Conservation (phyloP, 2,797 vertebrate genomes). For the Lepus townsendii region DNA sequence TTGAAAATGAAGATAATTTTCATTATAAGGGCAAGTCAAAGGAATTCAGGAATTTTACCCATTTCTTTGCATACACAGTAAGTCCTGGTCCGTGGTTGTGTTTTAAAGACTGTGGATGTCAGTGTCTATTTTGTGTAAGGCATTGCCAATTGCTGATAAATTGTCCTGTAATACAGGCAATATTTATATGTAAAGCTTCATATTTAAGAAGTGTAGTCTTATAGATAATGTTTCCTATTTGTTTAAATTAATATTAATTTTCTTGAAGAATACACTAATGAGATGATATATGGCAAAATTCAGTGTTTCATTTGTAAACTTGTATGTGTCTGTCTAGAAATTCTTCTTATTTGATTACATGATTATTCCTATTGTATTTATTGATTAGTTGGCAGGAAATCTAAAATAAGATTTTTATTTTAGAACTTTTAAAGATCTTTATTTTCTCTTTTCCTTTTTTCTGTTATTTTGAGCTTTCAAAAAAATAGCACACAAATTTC, state of each 20-base stretch:
- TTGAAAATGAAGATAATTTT: conserved; percentile 34
- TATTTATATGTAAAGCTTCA: conserved; percentile 42
- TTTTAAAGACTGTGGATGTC: not conserved
- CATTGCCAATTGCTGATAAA: conserved; percentile 1
- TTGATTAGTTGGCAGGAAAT: conserved; percentile 45
- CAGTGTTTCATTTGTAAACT: not conserved
- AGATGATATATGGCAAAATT: conserved; percentile 22
- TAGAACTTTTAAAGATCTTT: not conserved
- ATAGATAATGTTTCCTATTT: not conserved
- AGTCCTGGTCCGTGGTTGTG: not conserved
- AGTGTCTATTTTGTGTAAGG: conserved; percentile 58
- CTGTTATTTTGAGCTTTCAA: conserved; percentile 48
- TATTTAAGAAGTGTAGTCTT: conserved; percentile 46
- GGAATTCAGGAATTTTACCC: conserved; percentile 48
- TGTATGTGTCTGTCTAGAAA: not conserved
- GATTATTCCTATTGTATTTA: conserved; percentile 23
- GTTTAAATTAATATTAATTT: conserved; percentile 35
- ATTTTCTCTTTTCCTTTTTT: not conserved
- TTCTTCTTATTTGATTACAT: not conserved
- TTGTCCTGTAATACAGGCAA: not conserved
- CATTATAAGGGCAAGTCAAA: conserved; percentile 24
- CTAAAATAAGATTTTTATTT: conserved; percentile 15
- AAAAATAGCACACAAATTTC: conserved; percentile 33
- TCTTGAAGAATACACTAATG: conserved; percentile 5
- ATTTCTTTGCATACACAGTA: not conserved